phyloP scores from a whole-genome alignment of 1,140 invertebrate genomes.

The Ceratosolen fusciceps region DNA sequence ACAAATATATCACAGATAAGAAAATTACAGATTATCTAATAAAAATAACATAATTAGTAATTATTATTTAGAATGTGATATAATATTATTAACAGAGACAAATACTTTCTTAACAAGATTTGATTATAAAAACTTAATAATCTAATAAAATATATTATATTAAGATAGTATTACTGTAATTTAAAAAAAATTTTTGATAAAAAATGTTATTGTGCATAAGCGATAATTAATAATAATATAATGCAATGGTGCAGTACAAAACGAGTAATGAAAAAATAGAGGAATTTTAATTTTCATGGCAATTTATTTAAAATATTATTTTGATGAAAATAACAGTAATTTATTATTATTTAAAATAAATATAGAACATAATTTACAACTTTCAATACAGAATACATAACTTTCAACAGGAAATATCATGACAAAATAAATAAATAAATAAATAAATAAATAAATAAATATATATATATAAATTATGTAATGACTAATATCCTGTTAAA shows the following conservation, averaged over 20 bases:
- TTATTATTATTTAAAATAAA: constrained; percentile 14
- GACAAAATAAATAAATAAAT: neutral
- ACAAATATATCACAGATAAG: too few relatives aligned
- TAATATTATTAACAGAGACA: too few relatives aligned
- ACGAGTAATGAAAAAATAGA: neutral
- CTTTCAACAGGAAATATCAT: neutral
- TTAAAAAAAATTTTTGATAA: too few relatives aligned
- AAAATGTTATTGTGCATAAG: too few relatives aligned
- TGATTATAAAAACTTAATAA: too few relatives aligned
- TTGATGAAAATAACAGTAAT: constrained; percentile 18
- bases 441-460: constrained; percentile 22
- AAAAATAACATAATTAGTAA: too few relatives aligned
- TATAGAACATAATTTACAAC: neutral
- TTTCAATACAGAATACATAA: neutral
- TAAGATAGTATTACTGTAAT: too few relatives aligned
- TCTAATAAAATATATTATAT: too few relatives aligned
- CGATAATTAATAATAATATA: neutral
- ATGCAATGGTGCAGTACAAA: neutral
- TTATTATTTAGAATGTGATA: too few relatives aligned
- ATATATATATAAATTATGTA: too few relatives aligned
- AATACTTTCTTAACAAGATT: too few relatives aligned
- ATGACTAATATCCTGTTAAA: neutral
- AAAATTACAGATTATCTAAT: too few relatives aligned
- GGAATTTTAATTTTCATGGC: constrained; percentile 13
- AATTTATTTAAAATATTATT: constrained; percentile 35